Conservation (phyloP, 2,888 invertebrate species). For the Drosophila paranaensis region DNA sequence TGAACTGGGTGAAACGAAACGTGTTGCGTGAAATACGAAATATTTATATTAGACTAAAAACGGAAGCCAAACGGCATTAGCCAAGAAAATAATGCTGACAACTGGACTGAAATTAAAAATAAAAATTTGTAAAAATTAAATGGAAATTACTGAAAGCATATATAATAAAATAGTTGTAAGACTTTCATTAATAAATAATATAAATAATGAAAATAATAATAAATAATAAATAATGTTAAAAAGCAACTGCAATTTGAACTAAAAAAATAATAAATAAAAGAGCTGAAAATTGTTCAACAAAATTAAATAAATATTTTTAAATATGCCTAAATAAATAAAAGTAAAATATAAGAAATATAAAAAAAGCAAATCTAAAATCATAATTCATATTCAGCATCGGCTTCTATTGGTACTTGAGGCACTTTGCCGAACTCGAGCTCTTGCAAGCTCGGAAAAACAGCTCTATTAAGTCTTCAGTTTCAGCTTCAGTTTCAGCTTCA, state of each 20-base stretch:
- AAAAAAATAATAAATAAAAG: neutral
- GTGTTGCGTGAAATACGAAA: neutral
- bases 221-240: too few relatives aligned
- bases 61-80: neutral
- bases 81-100: neutral
- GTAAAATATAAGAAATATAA: neutral
- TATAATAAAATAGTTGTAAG: too few relatives aligned
- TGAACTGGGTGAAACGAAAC: neutral
- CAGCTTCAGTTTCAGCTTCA: too few relatives aligned
- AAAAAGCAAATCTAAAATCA: neutral
- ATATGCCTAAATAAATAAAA: neutral
- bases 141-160: neutral
- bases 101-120: neutral
- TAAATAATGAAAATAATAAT: too few relatives aligned
- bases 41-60: neutral
- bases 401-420: neutral
- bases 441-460: neutral
- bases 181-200: too few relatives aligned
- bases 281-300: neutral
- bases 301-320: neutral
- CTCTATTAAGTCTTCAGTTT: conserved; percentile 16
- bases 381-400: neutral
- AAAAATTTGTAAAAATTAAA: neutral
- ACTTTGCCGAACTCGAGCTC: neutral
- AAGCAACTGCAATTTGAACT: neutral